Evolutionary conservation across 2,888 invertebrate genomes (phyloP), one percentile per base, ranked within the genome.

Genomic region (Neria commutata): DNA sequence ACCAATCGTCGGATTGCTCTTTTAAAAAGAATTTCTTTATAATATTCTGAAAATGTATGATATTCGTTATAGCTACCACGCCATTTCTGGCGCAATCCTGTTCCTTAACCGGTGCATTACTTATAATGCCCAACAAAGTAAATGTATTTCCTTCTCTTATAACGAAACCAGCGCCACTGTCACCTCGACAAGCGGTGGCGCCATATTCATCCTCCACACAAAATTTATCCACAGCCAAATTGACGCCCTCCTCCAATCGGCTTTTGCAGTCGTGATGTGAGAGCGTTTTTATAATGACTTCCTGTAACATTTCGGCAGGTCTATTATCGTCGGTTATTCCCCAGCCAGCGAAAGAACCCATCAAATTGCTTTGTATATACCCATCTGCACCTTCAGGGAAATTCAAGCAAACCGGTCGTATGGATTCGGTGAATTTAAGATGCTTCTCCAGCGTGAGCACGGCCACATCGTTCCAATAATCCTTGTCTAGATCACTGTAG

Each of bases 381-480:
- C 47, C 23, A 8, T 63, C 26, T 37, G 60, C 58, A 50, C 56
- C 65, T 11, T 24, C 16, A 40, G 61, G 54, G 65, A 68, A 70
- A 47, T 75, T 71, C 6, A 74, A 63, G 61, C 82, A 82, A 5
- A 81, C 74, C 19, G 80, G 79, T 55, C 75, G 75, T 4, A 81
- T 77, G 21, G 74, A 68, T 29, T 64, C 61, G 1, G 76, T 72
- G 26, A 77, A 69, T 8, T 56, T 55, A 33, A 82, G 72, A 14
- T 60, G 50, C 16, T 64, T 64, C 46, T 67, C 64, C 26, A 79
- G 59, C n/a, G 76, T 62, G 11, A 81, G 37, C 5, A 81, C 48
- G 1, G 80, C 80, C 48, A 82, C 73, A 64, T 82, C 82, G 8
- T 65, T 63, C 21, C 57, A 56, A 52, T 68, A 78, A 4, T 64